phyloP scores from a whole-genome alignment of 2,888 invertebrate genomes.

The Ormyrus thymus region DNA sequence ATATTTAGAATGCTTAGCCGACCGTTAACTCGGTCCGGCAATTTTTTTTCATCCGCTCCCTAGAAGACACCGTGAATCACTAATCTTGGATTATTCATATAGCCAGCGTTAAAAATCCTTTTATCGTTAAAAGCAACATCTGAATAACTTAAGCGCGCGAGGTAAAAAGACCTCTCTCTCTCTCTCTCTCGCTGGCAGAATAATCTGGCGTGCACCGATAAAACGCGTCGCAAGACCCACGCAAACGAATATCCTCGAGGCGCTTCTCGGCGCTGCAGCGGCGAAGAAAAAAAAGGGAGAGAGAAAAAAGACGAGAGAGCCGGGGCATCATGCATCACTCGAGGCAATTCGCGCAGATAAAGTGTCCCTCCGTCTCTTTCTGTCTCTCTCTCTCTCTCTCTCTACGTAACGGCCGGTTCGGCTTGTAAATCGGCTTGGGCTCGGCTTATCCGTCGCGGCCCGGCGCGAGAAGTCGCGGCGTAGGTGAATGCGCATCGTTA shows the following conservation, averaged over 20 bases:
- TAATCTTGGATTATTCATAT: constrained; percentile 18
- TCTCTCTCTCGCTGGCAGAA: neutral
- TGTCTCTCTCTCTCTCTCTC: neutral
- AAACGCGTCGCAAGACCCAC: constrained; percentile 28
- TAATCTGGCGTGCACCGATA: constrained; percentile 14
- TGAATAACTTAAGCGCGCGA: neutral
- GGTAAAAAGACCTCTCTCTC: too few relatives aligned
- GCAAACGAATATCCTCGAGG: constrained; percentile 7
- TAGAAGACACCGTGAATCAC: constrained; percentile 14
- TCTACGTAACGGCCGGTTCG: constrained; percentile 2
- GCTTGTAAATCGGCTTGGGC: constrained; percentile 11
- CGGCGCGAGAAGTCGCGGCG: constrained; percentile 40
- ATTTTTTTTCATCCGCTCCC: neutral
- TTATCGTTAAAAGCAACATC: constrained; percentile 10
- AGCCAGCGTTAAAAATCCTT: constrained; percentile 9
- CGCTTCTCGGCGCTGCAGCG: neutral
- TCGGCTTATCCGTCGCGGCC: constrained; percentile 41
- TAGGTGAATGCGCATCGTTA: constrained; percentile 44
- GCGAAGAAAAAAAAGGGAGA: neutral
- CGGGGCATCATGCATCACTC: constrained; percentile 18
- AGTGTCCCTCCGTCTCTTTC: neutral
- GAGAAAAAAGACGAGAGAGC: constrained; percentile 15
- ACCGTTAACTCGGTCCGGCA: neutral
- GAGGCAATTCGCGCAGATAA: constrained; percentile 32
- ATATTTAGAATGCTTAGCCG: too few relatives aligned